A percentile compares a stretch with the other conserved stretches of the same genome.
Evolutionary conservation across 64 coral and sea anemone genomes (phyloP).

Genomic region (Stichodactyla mertensii): DNA sequence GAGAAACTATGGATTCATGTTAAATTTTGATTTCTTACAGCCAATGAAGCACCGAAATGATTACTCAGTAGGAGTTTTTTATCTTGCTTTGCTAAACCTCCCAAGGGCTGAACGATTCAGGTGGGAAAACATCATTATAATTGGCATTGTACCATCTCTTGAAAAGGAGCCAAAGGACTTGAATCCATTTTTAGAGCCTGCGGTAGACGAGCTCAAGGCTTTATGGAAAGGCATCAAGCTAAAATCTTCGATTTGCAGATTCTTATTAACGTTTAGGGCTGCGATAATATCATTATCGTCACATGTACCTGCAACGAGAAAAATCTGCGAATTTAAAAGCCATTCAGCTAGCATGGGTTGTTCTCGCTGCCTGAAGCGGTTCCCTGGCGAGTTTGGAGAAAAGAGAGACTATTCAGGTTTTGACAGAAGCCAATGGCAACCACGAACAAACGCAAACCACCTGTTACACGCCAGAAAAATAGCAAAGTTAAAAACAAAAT

Average conservation of each 20-base stretch:
- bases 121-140: conserved; percentile 35
- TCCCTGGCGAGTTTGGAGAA: conserved; percentile 28
- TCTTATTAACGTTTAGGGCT: conserved; percentile 25
- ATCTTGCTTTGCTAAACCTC: conserved; percentile 11
- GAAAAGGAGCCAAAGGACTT: conserved; percentile 10
- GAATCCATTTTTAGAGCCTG: conserved; percentile 36
- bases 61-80: conserved; percentile 21
- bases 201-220: conserved; percentile 22
- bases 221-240: conserved; percentile 28
- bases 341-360: conserved; percentile 13
- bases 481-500: conserved; percentile 4
- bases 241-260: conserved; percentile 13
- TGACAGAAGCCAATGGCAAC: conserved; percentile 17
- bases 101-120: conserved; percentile 21
- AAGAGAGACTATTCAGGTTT: conserved; percentile 41
- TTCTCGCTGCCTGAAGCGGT: conserved; percentile 17
- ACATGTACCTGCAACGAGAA: conserved; percentile 30
- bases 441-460: conserved; percentile 23
- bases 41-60: conserved; percentile 18
- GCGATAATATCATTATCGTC: conserved; percentile 15
- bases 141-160: conserved; percentile 9
- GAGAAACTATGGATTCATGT: conserved; percentile 31
- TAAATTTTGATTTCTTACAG: conserved; percentile 40
- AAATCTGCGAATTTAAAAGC: conserved; percentile 30
- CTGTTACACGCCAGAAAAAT: conserved; percentile 7